Percentiles rank a stretch among this genome's conserved stretches.
phyloP scores from a whole-genome alignment of 2,113 vertebrate species.

The Baryphthengus martii region DNA sequence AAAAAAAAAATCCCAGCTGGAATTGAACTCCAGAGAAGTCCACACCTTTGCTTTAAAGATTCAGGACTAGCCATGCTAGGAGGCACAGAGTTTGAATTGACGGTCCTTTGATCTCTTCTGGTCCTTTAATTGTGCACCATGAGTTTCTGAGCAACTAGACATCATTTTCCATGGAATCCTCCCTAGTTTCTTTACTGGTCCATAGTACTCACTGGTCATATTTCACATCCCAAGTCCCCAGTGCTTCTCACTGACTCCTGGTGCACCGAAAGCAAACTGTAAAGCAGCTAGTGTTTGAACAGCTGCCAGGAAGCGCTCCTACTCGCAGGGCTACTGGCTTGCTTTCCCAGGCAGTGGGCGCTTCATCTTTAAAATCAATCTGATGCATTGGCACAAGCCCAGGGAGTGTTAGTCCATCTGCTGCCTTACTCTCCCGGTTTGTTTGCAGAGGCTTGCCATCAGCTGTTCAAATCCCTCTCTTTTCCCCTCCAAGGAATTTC shows the following conservation, averaged over 20 bases:
- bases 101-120: not conserved
- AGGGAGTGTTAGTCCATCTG: constrained; percentile 58
- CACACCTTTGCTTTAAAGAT: not conserved
- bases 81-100: not conserved
- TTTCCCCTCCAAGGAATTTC: constrained; percentile 18
- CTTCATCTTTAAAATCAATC: constrained; percentile 63
- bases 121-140: not conserved
- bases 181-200: not conserved
- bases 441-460: constrained; percentile 54
- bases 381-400: constrained; percentile 55
- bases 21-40: not conserved
- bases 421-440: constrained; percentile 1
- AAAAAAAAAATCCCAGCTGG: not conserved
- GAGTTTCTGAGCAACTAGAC: not conserved
- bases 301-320: constrained; percentile 59
- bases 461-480: constrained; percentile 47
- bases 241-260: not conserved
- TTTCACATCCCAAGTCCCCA: constrained; percentile 1
- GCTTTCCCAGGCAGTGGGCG: constrained; percentile 62
- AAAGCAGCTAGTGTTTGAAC: constrained; percentile 41
- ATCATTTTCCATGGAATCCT: not conserved
- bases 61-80: not conserved
- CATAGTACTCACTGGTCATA: not conserved
- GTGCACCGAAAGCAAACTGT: not conserved
- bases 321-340: constrained; percentile 19